Evolutionary conservation across 1,140 invertebrate species (phyloP).

Genomic region (Oscheius sp.): DNA sequence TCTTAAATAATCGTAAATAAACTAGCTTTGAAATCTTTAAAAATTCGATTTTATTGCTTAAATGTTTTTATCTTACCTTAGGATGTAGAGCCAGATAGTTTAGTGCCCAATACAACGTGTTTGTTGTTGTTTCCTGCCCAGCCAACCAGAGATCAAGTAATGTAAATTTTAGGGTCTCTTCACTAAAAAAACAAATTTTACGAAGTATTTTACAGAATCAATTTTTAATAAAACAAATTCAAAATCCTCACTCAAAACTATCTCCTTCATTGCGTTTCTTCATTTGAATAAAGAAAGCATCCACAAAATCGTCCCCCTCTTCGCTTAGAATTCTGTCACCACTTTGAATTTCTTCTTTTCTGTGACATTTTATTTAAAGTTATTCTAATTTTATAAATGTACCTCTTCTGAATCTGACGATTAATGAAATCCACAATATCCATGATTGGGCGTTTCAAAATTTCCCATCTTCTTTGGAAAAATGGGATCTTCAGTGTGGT

Average conservation of each 20-base stretch:
- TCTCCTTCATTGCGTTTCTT: constrained; percentile 27
- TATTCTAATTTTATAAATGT: too few relatives aligned
- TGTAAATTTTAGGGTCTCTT: constrained; percentile 7
- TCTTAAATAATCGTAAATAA: too few relatives aligned
- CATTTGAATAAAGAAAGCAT: constrained; percentile 64
- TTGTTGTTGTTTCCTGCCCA: constrained; percentile 33
- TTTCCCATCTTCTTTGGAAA: constrained; percentile 53
- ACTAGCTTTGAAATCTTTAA: too few relatives aligned
- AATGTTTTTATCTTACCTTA: constrained; percentile 7
- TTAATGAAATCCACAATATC: constrained; percentile 32
- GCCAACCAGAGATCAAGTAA: constrained; percentile 34
- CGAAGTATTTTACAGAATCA: too few relatives aligned
- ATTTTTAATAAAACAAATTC: neutral
- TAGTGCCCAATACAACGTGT: constrained; percentile 22
- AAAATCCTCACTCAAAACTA: constrained; percentile 13
- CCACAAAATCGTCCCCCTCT: constrained; percentile 64
- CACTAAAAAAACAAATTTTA: too few relatives aligned
- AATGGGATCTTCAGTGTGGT: constrained; percentile 44
- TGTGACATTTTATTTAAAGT: neutral
- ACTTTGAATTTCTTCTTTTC: neutral
- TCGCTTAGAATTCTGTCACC: neutral
- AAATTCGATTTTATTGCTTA: too few relatives aligned
- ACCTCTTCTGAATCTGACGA: constrained; percentile 7
- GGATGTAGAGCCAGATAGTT: constrained; percentile 23
- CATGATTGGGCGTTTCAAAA: constrained; percentile 42